Evolutionary conservation across 2,888 invertebrate genomes (phyloP).

Genomic region (Acanthosepion lycidas): DNA sequence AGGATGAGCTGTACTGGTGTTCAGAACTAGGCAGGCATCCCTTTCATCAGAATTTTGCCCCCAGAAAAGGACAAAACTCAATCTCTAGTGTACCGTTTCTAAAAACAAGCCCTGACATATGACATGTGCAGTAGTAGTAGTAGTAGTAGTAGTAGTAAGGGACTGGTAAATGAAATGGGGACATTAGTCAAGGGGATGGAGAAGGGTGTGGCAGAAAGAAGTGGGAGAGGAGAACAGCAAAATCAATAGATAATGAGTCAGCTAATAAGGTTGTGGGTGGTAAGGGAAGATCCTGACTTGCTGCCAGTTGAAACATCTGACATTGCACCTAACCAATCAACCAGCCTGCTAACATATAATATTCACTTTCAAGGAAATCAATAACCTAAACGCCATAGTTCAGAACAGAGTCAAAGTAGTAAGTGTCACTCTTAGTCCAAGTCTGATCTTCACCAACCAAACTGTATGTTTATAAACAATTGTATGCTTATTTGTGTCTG

Average conservation of each 20-base stretch:
- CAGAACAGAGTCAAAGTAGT: neutral
- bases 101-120: neutral
- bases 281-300: neutral
- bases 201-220: too few species aligned
- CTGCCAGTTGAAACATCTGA: neutral
- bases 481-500: neutral
- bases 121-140: neutral
- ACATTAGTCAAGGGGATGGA: neutral
- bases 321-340: neutral
- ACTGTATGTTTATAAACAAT: neutral
- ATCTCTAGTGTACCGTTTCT: neutral
- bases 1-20: neutral
- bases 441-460: neutral
- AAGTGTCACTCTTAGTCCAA: neutral
- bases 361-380: neutral
- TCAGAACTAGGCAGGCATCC: neutral
- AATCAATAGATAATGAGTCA: slow-evolving; percentile 18
- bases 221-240: neutral
- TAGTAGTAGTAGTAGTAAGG: neutral
- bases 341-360: neutral
- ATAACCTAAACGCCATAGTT: neutral
- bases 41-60: neutral
- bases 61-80: neutral
- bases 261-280: neutral
- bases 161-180: neutral